Conservation (phyloP, 2,888 invertebrate species). For the Drosophila prolongata region DNA sequence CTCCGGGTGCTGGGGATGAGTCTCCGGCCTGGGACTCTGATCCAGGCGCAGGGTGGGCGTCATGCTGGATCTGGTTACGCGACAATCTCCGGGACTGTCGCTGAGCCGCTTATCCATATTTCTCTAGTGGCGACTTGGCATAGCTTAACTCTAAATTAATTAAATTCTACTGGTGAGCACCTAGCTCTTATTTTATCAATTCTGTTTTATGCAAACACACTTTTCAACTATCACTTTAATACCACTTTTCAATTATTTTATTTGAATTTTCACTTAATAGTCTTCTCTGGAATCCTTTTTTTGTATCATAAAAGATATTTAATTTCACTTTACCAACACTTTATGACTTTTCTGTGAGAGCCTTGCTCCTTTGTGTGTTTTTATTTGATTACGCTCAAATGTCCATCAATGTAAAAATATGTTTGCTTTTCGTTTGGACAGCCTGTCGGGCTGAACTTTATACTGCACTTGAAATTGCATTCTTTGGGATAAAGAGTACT, state of each 20-base stretch:
- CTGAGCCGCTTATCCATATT: slow-evolving; percentile 74
- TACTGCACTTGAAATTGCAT: neutral
- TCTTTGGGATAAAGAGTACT: neutral
- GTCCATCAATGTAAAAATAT: slow-evolving; percentile 2
- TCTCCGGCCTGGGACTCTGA: slow-evolving; percentile 62
- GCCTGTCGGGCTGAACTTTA: neutral
- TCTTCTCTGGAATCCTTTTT: neutral
- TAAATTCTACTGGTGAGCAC: neutral
- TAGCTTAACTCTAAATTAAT: slow-evolving; percentile 3
- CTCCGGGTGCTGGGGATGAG: slow-evolving; percentile 23
- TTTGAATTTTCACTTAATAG: slow-evolving; percentile 1
- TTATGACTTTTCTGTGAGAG: neutral
- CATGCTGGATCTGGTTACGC: slow-evolving; percentile 73
- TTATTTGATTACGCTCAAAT: neutral
- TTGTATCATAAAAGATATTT: neutral
- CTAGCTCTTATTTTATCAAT: neutral
- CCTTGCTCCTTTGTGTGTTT: neutral
- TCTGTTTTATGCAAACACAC: neutral
- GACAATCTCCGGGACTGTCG: slow-evolving; percentile 80
- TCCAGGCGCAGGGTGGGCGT: slow-evolving; percentile 70
- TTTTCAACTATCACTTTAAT: neutral
- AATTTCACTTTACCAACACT: neutral
- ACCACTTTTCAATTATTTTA: slow-evolving; percentile 2
- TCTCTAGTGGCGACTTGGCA: slow-evolving; percentile 6
- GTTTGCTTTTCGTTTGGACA: neutral